Conservation (phyloP, 2,113 vertebrate species). For the Psilopsiagon aymara region DNA sequence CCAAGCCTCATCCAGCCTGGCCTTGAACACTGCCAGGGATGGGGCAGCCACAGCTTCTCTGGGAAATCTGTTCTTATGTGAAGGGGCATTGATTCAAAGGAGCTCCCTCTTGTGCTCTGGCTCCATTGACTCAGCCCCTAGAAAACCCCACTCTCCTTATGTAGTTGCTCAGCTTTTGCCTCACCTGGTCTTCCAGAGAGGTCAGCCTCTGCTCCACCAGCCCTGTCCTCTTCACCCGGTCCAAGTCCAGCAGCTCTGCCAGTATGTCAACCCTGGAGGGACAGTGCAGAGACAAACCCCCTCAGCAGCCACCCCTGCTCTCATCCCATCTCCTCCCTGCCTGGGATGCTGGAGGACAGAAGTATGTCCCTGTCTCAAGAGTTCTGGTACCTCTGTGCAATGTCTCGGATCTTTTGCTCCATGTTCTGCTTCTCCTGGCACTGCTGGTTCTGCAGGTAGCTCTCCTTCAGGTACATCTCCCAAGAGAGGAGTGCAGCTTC, state of each 20-base stretch:
- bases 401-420: constrained; percentile 84
- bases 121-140: background rate
- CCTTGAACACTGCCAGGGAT: background rate
- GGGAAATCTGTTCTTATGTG: background rate
- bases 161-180: background rate
- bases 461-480: constrained; percentile 92
- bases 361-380: background rate
- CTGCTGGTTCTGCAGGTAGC: constrained; percentile 82
- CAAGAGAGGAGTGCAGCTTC: constrained; percentile 89
- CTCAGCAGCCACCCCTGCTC: background rate
- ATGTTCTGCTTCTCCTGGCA: constrained; percentile 77
- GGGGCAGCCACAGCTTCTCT: background rate
- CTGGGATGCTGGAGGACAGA: background rate
- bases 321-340: background rate
- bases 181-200: constrained; percentile 90
- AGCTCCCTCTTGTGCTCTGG: background rate
- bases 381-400: constrained; percentile 81
- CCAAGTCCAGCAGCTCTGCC: constrained; percentile 79
- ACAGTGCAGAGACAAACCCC: background rate
- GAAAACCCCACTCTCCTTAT: background rate
- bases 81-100: background rate
- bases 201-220: constrained; percentile 76
- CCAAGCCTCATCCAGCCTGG: background rate
- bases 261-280: constrained; percentile 81
- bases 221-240: constrained; percentile 71